These are phyloP conservation scores for Borostomias antarcticus DNA, from an alignment of 2,797 vertebrate species.

Conservation along the genomic window DNA sequence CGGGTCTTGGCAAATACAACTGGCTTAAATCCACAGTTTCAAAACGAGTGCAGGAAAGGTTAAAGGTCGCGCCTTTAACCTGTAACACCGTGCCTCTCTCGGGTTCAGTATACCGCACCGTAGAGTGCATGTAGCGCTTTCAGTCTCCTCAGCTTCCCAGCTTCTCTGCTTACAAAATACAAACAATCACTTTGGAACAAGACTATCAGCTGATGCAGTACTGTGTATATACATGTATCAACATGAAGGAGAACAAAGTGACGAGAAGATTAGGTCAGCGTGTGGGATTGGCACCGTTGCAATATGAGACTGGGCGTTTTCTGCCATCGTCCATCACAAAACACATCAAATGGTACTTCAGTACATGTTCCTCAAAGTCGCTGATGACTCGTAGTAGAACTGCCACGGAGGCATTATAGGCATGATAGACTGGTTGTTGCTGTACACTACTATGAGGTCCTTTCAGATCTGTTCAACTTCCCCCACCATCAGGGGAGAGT, in stretches of 20 bases:
- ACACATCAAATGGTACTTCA: slow-evolving; percentile 59
- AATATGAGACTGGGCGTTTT: slow-evolving; percentile 55
- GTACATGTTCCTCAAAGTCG: slow-evolving; percentile 60
- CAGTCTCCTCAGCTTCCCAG: not conserved
- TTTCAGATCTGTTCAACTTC: slow-evolving; percentile 35
- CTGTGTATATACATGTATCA: slow-evolving; percentile 54
- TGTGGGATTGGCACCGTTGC: slow-evolving; percentile 67
- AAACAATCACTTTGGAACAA: not conserved
- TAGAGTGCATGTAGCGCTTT: too few relatives aligned
- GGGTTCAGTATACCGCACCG: too few relatives aligned
- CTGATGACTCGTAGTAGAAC: slow-evolving; percentile 41
- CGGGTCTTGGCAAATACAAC: too few relatives aligned
- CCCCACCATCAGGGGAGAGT: slow-evolving; percentile 49
- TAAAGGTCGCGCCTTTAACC: not conserved
- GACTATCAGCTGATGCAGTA: slow-evolving; percentile 21
- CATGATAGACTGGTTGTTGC: slow-evolving; percentile 24
- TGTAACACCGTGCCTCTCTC: too few relatives aligned
- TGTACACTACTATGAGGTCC: slow-evolving; percentile 31
- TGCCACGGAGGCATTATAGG: slow-evolving; percentile 25
- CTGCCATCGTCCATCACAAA: slow-evolving; percentile 27
- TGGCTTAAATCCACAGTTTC: too few relatives aligned
- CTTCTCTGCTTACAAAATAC: not conserved
- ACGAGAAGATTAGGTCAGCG: slow-evolving; percentile 64
- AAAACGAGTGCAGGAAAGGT: too few relatives aligned
- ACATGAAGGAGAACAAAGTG: slow-evolving; percentile 57